phyloP scores from a whole-genome alignment of 2,113 vertebrate species.

The Pelobates fuscus region DNA sequence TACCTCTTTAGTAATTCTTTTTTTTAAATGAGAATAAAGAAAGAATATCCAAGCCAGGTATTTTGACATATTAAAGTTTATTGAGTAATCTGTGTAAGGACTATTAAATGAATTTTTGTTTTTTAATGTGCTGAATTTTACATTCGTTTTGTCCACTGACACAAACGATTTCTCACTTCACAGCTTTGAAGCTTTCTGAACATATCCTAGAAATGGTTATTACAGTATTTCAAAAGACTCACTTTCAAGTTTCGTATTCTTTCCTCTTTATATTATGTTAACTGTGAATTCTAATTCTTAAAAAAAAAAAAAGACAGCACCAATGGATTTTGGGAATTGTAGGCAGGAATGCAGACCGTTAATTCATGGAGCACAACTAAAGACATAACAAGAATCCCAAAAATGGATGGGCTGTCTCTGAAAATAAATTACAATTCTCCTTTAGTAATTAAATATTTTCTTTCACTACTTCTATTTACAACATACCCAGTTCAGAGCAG shows the following conservation, averaged over 20 bases:
- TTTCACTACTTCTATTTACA: conserved; percentile 53
- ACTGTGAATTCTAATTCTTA: conserved; percentile 65
- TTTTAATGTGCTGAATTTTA: conserved; percentile 55
- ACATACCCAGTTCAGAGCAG: conserved; percentile 66
- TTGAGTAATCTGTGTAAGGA: conserved; percentile 71
- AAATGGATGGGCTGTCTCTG: conserved; percentile 55
- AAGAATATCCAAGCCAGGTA: not conserved
- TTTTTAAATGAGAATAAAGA: no score
- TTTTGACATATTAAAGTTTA: conserved; percentile 69
- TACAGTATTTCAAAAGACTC: conserved; percentile 65
- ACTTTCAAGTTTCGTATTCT: conserved; percentile 53
- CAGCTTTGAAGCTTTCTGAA: conserved; percentile 67
- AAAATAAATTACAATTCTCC: conserved; percentile 66
- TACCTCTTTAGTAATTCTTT: no score
- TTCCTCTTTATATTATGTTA: conserved; percentile 55
- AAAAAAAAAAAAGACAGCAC: conserved; percentile 62
- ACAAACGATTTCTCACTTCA: conserved; percentile 62
- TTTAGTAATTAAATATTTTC: conserved; percentile 65
- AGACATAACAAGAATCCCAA: not conserved
- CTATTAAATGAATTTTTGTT: conserved; percentile 70
- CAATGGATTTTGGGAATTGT: conserved; percentile 55
- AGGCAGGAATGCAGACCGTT: conserved; percentile 46
- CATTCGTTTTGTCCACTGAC: conserved; percentile 16
- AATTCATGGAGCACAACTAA: conserved; percentile 6
- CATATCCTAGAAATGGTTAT: conserved; percentile 70